These are phyloP conservation scores for Ptychodera flava DNA, from an alignment of 35 echinoderm and acorn worm genomes.

Conservation along the genomic window DNA sequence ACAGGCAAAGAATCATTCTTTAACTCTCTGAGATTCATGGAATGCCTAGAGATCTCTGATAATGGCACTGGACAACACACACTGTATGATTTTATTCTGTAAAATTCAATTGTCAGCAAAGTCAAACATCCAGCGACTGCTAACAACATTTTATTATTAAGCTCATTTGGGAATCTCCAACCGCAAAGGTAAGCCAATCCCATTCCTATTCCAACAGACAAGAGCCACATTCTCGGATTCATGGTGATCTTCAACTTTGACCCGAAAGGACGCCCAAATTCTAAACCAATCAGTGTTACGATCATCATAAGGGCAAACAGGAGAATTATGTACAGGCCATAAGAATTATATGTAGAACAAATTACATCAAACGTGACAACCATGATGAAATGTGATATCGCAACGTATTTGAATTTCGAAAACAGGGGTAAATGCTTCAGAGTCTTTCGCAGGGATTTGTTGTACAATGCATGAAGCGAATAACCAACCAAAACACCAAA, in stretches of 20 bases:
- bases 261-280: not conserved
- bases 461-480: not conserved
- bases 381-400: not conserved
- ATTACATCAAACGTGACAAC: not conserved
- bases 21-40: not conserved
- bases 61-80: not conserved
- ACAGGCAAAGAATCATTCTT: not conserved
- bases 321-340: not conserved
- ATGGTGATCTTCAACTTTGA: too few relatives aligned
- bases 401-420: not conserved
- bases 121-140: not conserved
- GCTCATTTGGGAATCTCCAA: not conserved
- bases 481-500: not conserved
- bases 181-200: not conserved
- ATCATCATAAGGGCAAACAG: not conserved
- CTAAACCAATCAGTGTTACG: not conserved
- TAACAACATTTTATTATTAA: not conserved
- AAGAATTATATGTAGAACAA: not conserved
- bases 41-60: not conserved
- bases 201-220: not conserved
- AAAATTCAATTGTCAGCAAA: not conserved
- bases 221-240: not conserved
- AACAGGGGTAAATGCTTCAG: not conserved
- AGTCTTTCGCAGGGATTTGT: not conserved
- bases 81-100: not conserved